phyloP scores from a whole-genome alignment of 1,140 invertebrate genomes.

The Pinna nobilis region DNA sequence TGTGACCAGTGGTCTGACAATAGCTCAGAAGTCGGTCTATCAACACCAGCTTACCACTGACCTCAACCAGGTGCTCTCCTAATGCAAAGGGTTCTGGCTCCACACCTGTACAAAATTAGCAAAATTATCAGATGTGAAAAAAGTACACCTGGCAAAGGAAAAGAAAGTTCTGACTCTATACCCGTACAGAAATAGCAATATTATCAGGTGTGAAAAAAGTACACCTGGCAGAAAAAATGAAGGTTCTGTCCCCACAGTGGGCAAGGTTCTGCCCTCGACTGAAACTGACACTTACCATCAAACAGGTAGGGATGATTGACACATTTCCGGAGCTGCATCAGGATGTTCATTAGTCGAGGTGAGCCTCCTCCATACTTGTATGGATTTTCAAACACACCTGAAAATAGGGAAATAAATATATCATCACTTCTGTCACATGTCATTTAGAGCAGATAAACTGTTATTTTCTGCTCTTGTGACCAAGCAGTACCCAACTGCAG shows the following conservation, averaged over 20 bases:
- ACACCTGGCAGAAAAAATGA: background rate
- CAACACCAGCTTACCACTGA: constrained; percentile 89
- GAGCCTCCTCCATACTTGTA: constrained; percentile 40
- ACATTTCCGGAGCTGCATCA: constrained; percentile 75
- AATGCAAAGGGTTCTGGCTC: constrained; percentile 74
- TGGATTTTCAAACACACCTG: constrained; percentile 68
- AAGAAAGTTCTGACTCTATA: background rate
- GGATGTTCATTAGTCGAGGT: constrained; percentile 70
- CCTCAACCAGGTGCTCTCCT: constrained; percentile 74
- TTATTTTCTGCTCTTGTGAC: background rate
- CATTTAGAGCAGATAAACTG: background rate
- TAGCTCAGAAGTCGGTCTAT: constrained; percentile 88
- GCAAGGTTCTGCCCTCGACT: too few species aligned
- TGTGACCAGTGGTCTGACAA: constrained; percentile 90
- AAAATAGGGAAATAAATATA: constrained; percentile 27
- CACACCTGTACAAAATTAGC: constrained; percentile 56
- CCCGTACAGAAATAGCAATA: background rate
- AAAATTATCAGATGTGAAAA: background rate
- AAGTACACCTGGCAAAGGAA: background rate
- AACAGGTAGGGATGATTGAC: constrained; percentile 75
- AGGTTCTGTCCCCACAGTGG: too few species aligned
- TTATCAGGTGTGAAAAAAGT: background rate
- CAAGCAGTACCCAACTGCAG: background rate
- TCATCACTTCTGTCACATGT: background rate
- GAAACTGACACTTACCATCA: constrained; percentile 67